Base-by-base conservation (phyloP, 2,797 vertebrate species). In the Tragopan temminckii region DNA sequence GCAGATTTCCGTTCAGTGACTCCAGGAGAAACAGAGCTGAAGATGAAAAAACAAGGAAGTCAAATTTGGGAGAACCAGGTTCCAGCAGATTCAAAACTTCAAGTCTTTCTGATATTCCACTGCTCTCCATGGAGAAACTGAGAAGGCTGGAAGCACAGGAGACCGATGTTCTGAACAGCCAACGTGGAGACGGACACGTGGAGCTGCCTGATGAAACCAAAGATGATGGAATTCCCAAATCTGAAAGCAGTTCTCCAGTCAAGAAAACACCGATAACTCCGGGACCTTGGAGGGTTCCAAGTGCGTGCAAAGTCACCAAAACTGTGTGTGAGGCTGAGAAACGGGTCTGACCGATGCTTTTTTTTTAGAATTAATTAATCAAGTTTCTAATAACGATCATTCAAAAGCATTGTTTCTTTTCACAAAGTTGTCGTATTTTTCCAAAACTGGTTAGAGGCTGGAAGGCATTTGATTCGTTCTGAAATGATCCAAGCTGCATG, bases 201-300 rank as follows among this genome's bases (percentile, higher is more conserved):
- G 98, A 98, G 77, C 95, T 89, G 52, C 94, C 93, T n/a, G 17
- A 87, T 52, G 97, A 97, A 88, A 95, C 27, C 98, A 97, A 95
- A 97, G 98, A 96, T 81, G 69, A 97, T 88, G 95, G 89, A 29
- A 80, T 86, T 67, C 40, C 63, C 74, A 96, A 79, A 68, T 76
- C 98, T 6, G 98, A 98, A 78, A 97, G 93, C 7, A 48, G 92
- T 33, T 93, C 95, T 88, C 95, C 92, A 40, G 98, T 97, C 88
- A 99, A 98, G 97, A 97, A 98, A 83, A 85, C 98, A 31, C 96
- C 97, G 7, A 98, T 99, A 93, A 98, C 98, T 59, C 99, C 99
- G 0, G 99, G 99, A 13, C 99, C 99, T 0, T 99, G 99, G 99
- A 99, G 99, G 95, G 98, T 99, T 36, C 99, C 99, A 15, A 97